These are phyloP conservation scores for Proisotoma minuta DNA, from an alignment of 2,888 invertebrate species.

Conservation along the genomic window DNA sequence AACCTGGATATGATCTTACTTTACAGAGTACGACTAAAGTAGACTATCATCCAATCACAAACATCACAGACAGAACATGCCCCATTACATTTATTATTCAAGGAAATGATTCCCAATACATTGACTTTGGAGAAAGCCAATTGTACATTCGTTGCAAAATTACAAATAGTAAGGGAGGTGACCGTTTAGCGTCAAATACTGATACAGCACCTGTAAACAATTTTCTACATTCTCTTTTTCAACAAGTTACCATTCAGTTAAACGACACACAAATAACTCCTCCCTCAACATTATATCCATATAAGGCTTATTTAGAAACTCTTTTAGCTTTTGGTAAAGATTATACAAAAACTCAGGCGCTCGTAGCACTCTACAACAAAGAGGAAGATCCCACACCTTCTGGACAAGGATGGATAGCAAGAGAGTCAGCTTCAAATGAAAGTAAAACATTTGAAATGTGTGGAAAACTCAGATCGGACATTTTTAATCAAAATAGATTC, in stretches of 20 bases:
- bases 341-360: slow-evolving; percentile 1
- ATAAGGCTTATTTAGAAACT: background rate
- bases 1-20: background rate
- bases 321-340: background rate
- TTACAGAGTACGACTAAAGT: background rate
- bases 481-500: background rate
- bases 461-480: too few species aligned
- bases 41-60: background rate
- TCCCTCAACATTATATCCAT: background rate
- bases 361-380: background rate
- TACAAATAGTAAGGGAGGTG: background rate
- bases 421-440: background rate
- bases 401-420: background rate
- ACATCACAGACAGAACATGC: background rate
- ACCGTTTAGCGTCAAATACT: background rate
- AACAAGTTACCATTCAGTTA: background rate
- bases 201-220: background rate
- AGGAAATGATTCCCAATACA: background rate
- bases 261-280: background rate
- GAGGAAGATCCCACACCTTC: background rate
- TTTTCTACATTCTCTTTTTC: background rate
- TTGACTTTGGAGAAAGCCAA: background rate
- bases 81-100: background rate
- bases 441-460: background rate
- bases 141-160: slow-evolving; percentile 1